Conservation (phyloP, 2,888 invertebrate genomes). For the Gerris lacustris region DNA sequence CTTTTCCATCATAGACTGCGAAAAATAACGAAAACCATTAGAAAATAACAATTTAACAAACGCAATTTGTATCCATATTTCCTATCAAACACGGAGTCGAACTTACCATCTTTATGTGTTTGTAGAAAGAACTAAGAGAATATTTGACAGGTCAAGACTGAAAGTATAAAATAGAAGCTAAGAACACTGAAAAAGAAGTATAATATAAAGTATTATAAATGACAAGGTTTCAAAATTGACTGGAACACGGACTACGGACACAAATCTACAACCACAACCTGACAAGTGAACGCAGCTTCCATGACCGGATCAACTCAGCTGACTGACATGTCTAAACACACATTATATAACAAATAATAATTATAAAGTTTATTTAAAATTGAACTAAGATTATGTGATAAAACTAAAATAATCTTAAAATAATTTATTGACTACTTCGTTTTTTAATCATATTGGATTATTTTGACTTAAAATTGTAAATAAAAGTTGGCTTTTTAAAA, state of each 20-base stretch:
- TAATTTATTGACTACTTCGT: too few relatives aligned
- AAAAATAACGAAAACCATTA: slow-evolving; percentile 25
- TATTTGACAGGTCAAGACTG: too few relatives aligned
- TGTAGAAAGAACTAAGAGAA: neutral
- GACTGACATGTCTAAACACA: neutral
- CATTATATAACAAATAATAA: neutral
- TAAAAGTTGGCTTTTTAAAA: too few relatives aligned
- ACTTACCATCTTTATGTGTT: slow-evolving; percentile 9
- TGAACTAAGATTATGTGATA: too few relatives aligned
- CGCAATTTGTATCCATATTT: neutral
- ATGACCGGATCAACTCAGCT: slow-evolving; percentile 1
- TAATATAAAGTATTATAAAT: neutral
- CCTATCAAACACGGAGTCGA: neutral
- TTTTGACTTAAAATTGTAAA: too few relatives aligned
- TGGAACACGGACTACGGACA: neutral
- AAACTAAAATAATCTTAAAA: too few relatives aligned
- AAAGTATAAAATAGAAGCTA: too few relatives aligned
- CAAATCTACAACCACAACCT: neutral
- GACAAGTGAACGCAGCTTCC: neutral
- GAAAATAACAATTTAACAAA: neutral
- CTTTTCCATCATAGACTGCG: slow-evolving; percentile 66
- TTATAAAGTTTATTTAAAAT: neutral
- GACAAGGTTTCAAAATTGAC: neutral
- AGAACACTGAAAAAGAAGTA: neutral
- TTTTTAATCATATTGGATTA: too few relatives aligned